phyloP scores from a whole-genome alignment of 2,113 vertebrate species.

The Pao palembangensis region DNA sequence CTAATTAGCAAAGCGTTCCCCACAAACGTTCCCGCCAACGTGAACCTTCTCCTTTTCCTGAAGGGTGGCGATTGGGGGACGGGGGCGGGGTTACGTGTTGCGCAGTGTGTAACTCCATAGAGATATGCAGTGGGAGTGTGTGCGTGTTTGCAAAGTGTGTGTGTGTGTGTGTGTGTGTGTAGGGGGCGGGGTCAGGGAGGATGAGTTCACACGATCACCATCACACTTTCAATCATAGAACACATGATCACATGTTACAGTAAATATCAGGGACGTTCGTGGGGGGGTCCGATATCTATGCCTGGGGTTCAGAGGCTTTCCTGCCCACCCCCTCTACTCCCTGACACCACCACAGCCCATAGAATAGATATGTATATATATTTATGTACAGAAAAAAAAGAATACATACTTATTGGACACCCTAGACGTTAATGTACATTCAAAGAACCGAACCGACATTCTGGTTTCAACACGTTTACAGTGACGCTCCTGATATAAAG shows the following conservation, averaged over 20 bases:
- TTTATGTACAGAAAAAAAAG: constrained; percentile 74
- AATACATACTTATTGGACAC: constrained; percentile 74
- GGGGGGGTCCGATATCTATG: constrained; percentile 64
- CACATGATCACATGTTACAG: constrained; percentile 75
- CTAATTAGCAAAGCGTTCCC: constrained; percentile 53
- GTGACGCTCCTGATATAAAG: constrained; percentile 69
- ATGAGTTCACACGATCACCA: constrained; percentile 69
- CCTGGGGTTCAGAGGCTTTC: constrained; percentile 54
- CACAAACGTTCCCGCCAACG: background rate
- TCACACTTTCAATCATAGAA: constrained; percentile 73
- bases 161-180: constrained; percentile 27
- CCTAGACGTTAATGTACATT: constrained; percentile 76
- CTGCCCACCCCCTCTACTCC: constrained; percentile 70
- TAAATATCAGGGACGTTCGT: constrained; percentile 71
- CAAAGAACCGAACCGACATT: constrained; percentile 76
- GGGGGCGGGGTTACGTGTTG: constrained; percentile 19
- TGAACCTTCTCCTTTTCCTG: constrained; percentile 22
- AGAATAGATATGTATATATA: constrained; percentile 79
- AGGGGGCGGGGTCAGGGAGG: constrained; percentile 7
- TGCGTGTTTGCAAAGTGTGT: constrained; percentile 20
- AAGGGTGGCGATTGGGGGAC: constrained; percentile 13
- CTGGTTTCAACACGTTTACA: constrained; percentile 73
- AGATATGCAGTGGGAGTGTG: constrained; percentile 2
- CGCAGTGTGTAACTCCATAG: constrained; percentile 11
- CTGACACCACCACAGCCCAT: constrained; percentile 75